A percentile compares a stretch with the other conserved stretches of the same genome.
These are phyloP conservation scores for Drosophila eugracilis DNA, from an alignment of 1,140 invertebrate species.

Conservation along the genomic window DNA sequence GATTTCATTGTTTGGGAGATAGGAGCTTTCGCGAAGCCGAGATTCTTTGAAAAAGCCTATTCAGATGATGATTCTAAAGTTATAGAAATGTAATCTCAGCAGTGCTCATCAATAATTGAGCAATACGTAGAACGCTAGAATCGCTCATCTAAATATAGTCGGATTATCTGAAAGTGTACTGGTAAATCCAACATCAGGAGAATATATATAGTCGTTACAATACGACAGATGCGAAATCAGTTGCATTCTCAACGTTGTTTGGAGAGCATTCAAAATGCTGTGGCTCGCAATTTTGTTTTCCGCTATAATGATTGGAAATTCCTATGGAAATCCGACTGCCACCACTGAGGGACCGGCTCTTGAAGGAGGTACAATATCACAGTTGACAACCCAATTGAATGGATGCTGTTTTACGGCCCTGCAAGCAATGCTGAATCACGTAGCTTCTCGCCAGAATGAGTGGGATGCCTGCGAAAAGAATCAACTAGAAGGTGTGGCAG, in stretches of 20 bases:
- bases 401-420: conserved; percentile 4
- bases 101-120: not conserved
- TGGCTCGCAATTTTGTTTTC: not conserved
- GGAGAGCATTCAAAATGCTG: not conserved
- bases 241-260: not conserved
- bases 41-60: too few species aligned
- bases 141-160: not conserved
- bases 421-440: not conserved
- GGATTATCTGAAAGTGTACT: not conserved
- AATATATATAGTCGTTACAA: conserved; percentile 1
- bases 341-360: not conserved
- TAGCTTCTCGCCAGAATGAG: not conserved
- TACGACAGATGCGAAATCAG: not conserved
- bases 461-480: not conserved
- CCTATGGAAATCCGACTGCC: too few species aligned
- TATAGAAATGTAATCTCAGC: not conserved
- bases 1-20: too few species aligned
- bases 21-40: not conserved
- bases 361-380: not conserved
- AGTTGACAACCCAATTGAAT: not conserved
- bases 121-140: not conserved
- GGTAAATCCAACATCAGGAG: not conserved
- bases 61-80: too few species aligned
- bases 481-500: not conserved
- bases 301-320: not conserved